phyloP scores from a whole-genome alignment of 2,888 invertebrate species.

The Bhutanitis thaidina region DNA sequence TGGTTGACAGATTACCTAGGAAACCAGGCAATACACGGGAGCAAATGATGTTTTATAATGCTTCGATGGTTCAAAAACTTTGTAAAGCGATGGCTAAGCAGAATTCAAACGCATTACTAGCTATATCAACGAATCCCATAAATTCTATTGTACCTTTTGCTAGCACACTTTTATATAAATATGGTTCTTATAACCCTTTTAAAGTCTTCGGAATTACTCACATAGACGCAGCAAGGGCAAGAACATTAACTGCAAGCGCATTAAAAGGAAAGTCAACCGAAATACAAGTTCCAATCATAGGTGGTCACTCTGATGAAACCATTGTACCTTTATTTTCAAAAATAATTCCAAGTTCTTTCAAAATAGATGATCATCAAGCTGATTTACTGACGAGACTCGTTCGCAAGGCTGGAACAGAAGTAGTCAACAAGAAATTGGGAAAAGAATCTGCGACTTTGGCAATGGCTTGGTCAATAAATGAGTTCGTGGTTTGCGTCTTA shows the following conservation, averaged over 20 bases:
- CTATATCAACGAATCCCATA: conserved; percentile 52
- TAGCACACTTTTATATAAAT: conserved; percentile 41
- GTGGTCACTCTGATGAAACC: conserved; percentile 58
- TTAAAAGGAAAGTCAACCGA: conserved; percentile 38
- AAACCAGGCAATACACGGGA: conserved; percentile 38
- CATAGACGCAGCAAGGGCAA: conserved; percentile 46
- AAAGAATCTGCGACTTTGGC: conserved; percentile 42
- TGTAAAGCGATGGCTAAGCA: conserved; percentile 44
- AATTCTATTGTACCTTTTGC: conserved; percentile 57
- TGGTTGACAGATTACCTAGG: conserved; percentile 42
- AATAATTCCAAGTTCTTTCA: conserved; percentile 35
- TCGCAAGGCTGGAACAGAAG: conserved; percentile 48
- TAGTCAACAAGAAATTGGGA: conserved; percentile 45
- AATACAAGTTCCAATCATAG: conserved; percentile 50
- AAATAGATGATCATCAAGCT: conserved; percentile 38
- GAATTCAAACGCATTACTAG: conserved; percentile 49
- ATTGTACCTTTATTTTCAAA: conserved; percentile 58
- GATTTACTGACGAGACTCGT: conserved; percentile 48
- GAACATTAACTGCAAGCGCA: conserved; percentile 37
- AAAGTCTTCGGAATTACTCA: conserved; percentile 57
- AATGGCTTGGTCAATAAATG: conserved; percentile 52
- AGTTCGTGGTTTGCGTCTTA: conserved; percentile 46
- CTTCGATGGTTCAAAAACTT: conserved; percentile 40
- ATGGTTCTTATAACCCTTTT: conserved; percentile 47
- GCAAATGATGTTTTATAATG: conserved; percentile 50